phyloP scores from a whole-genome alignment of 2,888 invertebrate genomes.

The Leucophenga maculata region DNA sequence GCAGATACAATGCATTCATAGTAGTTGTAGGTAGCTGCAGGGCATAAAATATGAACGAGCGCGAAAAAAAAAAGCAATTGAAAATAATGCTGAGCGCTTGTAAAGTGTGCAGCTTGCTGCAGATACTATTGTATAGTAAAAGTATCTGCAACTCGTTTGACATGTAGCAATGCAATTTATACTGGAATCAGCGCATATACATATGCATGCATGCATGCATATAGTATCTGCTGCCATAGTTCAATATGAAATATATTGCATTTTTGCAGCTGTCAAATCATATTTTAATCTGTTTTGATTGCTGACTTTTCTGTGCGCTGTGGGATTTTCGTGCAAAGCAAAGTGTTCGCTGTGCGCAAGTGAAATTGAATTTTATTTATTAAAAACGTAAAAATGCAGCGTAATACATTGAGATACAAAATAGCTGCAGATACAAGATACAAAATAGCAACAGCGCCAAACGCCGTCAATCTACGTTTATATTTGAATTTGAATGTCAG shows the following conservation, averaged over 20 bases:
- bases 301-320: constrained; percentile 66
- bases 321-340: constrained; percentile 51
- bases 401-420: constrained; percentile 21
- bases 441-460: neutral
- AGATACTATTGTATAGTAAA: too few relatives aligned
- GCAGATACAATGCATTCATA: neutral
- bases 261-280: constrained; percentile 66
- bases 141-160: neutral
- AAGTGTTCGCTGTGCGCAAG: constrained; percentile 27
- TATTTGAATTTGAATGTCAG: too few relatives aligned
- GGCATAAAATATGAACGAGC: neutral
- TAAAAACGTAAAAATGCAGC: constrained; percentile 45
- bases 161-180: constrained; percentile 17
- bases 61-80: neutral
- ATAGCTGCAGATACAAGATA: neutral
- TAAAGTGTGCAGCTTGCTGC: neutral
- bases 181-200: neutral
- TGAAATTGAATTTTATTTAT: constrained; percentile 66
- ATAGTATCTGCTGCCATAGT: neutral
- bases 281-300: constrained; percentile 71
- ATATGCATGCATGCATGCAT: constrained; percentile 7
- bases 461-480: neutral
- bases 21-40: too few relatives aligned
- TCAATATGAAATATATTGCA: constrained; percentile 35
- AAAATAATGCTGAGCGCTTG: constrained; percentile 11